phyloP scores from a whole-genome alignment of 2,797 vertebrate species.

The Eulemur rubriventer region DNA sequence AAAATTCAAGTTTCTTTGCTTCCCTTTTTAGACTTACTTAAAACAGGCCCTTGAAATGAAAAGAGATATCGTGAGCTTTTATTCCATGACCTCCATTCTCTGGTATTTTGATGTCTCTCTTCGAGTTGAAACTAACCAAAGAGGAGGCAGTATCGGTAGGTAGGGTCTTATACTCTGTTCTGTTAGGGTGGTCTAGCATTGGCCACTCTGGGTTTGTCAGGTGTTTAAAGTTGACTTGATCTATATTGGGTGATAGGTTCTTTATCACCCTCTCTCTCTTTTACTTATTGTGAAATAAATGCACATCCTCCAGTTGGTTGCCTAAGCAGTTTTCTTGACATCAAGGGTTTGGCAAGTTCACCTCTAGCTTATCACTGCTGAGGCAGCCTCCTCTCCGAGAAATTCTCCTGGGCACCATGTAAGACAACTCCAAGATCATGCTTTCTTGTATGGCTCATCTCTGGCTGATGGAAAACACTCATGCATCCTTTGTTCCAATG shows the following conservation, averaged over 20 bases:
- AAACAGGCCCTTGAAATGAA: background rate
- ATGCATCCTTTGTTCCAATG: background rate
- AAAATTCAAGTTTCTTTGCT: background rate
- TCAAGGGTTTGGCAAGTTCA: background rate
- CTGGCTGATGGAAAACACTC: background rate
- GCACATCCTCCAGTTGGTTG: background rate
- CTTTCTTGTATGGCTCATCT: background rate
- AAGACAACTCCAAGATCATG: background rate
- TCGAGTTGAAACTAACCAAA: background rate
- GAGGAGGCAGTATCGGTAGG: background rate
- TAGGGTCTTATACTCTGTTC: background rate
- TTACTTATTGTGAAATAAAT: background rate
- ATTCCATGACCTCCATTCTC: background rate
- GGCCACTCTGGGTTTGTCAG: background rate
- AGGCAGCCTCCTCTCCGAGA: background rate
- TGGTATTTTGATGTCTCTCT: background rate
- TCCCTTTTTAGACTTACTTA: background rate
- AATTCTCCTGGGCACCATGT: background rate
- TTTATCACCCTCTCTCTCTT: rapidly evolving
- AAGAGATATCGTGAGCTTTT: background rate
- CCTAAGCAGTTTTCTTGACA: background rate
- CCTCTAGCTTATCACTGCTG: background rate
- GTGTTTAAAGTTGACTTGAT: background rate
- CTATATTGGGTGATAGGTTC: background rate
- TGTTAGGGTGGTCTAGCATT: background rate